These are phyloP conservation scores for Heteromormyrus szaboi DNA, from an alignment of 2,797 vertebrate genomes.

Conservation along the genomic window DNA sequence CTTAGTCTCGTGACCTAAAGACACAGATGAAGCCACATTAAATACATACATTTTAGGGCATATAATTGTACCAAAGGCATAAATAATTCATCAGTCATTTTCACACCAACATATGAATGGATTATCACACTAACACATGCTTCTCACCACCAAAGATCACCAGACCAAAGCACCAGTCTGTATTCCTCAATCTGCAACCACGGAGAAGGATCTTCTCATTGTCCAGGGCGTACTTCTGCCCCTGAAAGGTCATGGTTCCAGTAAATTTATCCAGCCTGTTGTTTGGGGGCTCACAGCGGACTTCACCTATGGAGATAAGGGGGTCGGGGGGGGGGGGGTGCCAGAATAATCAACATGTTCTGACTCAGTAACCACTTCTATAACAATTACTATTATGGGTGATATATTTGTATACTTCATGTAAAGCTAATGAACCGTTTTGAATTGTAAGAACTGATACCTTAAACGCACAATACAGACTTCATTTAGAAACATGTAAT, in stretches of 20 bases:
- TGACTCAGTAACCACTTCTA: not conserved
- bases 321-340: not conserved
- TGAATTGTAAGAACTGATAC: not conserved
- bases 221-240: constrained; percentile 68
- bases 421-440: not conserved
- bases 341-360: not conserved
- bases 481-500: not conserved
- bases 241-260: constrained; percentile 64
- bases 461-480: not conserved
- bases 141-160: constrained; percentile 82
- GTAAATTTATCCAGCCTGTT: constrained; percentile 84
- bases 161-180: constrained; percentile 89
- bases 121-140: not conserved
- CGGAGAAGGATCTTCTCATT: constrained; percentile 83
- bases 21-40: not conserved
- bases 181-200: constrained; percentile 87
- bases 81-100: not conserved
- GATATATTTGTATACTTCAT: not conserved
- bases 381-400: not conserved
- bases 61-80: not conserved
- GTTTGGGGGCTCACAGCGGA: constrained; percentile 82
- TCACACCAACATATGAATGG: not conserved
- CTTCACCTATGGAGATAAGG: constrained; percentile 63
- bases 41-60: not conserved
- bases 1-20: constrained; percentile 90